Evolutionary conservation across 2,888 invertebrate genomes (phyloP), one percentile per base, ranked within the genome.

Genomic region (Agrochola litura): DNA sequence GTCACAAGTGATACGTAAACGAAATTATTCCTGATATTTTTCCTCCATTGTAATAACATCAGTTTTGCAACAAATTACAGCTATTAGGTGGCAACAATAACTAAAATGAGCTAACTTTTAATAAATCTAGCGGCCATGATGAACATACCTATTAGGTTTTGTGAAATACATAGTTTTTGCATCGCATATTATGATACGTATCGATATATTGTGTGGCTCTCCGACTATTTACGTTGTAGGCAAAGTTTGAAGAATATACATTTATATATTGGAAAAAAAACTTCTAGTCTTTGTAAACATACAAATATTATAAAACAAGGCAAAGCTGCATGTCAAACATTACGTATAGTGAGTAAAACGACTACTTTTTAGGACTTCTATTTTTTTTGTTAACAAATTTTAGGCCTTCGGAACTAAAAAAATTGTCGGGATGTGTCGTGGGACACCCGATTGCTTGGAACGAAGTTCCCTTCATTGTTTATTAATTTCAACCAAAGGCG

Each of bases 91-190:
- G 71, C 70, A 70, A 81, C 82, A 82, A 86, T 86, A 77, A 76
- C 63, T 76, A 49, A 82, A 79, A 86, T 86, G 78, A 67, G 75
- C 78, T 78, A 83, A 83, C 61, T 63, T 77, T 70, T 81, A 82
- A 84, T 84, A 87, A 84, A 88, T 81, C 84, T 77, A 63, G 61
- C 66, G 69, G 71, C 78, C 79, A 78, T 87, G 76, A 79, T 80
- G 63, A 67, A 77, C n/a, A 79, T 65, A 75, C 73, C 74, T 77
- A 82, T 84, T 79, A 80, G 67, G 73, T 70, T 80, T 84, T 81
- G 73, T 84, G 43, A 83, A 85, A 76, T 69, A 82, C 66, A 82
- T 77, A 58, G 73, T 81, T 88, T 87, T 84, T 81, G 84, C 84
- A 86, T 86, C 68, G 82, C 77, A n/a, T 12, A 37, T 52, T 14